A percentile compares a stretch with the other conserved stretches of the same genome.
Evolutionary conservation across 2,797 vertebrate genomes (phyloP).

Genomic region (Coregonus sp.): DNA sequence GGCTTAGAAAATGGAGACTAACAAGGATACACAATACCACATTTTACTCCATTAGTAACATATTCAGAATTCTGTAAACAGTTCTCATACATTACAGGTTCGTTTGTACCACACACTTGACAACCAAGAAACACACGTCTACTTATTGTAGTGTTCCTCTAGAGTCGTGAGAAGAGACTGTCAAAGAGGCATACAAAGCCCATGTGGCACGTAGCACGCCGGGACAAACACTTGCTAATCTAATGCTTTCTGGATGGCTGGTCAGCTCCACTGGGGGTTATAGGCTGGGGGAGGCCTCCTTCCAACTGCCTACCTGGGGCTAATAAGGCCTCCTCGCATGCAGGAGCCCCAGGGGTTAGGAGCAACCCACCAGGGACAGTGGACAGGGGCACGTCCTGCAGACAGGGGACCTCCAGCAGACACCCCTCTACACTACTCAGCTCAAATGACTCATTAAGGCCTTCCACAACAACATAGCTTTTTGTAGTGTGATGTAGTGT

Average conservation of each 20-base stretch:
- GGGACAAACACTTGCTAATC: slow-evolving; percentile 39
- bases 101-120: background rate
- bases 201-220: background rate
- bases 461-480: background rate
- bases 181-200: background rate
- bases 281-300: slow-evolving; percentile 5
- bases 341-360: background rate
- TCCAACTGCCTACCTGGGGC: slow-evolving; percentile 8
- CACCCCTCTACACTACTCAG: background rate
- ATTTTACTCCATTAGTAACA: background rate
- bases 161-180: background rate
- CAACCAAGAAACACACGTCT: background rate
- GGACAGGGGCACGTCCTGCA: background rate
- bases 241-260: slow-evolving; percentile 45
- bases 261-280: slow-evolving; percentile 39
- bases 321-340: background rate
- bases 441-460: background rate
- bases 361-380: background rate
- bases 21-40: background rate
- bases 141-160: background rate
- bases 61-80: too few relatives aligned
- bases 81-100: background rate
- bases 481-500: background rate
- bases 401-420: background rate
- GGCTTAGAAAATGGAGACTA: too few relatives aligned